Evolutionary conservation across 2,797 vertebrate genomes (phyloP).

Genomic region (Halcyon smyrnensis): DNA sequence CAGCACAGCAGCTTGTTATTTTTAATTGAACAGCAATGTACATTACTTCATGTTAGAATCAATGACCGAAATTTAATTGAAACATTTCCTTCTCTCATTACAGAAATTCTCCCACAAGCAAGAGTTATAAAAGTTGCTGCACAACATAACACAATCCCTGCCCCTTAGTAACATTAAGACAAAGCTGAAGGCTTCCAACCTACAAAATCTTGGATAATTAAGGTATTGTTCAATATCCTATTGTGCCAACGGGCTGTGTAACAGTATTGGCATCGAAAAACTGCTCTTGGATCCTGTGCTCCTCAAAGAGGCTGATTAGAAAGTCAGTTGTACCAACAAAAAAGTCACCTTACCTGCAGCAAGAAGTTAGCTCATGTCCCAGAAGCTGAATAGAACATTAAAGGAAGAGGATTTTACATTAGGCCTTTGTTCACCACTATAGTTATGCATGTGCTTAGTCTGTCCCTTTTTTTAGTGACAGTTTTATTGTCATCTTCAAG

Average conservation of each 20-base stretch:
- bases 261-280: accelerated
- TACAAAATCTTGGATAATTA: not conserved
- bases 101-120: constrained; percentile 23
- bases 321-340: not conserved
- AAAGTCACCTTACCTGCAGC: not conserved
- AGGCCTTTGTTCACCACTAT: not conserved
- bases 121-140: not conserved
- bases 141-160: not conserved
- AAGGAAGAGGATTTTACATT: not conserved
- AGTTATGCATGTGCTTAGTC: not conserved
- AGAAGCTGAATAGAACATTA: not conserved
- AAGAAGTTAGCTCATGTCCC: not conserved
- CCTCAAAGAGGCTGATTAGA: not conserved
- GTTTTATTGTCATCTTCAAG: not conserved
- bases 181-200: not conserved
- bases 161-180: not conserved
- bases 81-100: constrained; percentile 56
- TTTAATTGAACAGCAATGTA: constrained; percentile 65
- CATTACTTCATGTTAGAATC: constrained; percentile 41
- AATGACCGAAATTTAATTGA: constrained; percentile 57
- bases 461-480: not conserved
- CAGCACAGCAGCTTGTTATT: constrained; percentile 59
- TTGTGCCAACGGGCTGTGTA: not conserved
- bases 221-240: not conserved
- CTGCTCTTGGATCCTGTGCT: not conserved